Conservation (phyloP, 2,888 invertebrate species). For the Ennomos erosarius region DNA sequence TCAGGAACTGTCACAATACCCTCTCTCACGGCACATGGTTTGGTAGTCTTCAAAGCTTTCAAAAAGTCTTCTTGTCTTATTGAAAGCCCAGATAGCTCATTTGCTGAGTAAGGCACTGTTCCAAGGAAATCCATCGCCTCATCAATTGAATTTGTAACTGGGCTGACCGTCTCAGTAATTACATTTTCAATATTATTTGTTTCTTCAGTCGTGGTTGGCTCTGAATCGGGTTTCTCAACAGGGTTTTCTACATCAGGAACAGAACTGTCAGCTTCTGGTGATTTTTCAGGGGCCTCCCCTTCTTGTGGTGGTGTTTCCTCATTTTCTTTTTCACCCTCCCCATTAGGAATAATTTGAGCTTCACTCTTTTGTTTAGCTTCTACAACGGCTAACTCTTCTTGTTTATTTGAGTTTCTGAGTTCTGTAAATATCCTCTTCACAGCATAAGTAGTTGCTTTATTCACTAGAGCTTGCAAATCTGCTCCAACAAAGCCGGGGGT, state of each 20-base stretch:
- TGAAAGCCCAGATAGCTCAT: slow-evolving; percentile 87
- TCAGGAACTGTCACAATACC: slow-evolving; percentile 99
- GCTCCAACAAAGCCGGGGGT: slow-evolving; percentile 99
- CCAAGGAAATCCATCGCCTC: slow-evolving; percentile 88
- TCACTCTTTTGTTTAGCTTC: slow-evolving; percentile 48
- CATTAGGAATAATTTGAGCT: slow-evolving; percentile 65
- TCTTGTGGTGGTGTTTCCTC: slow-evolving; percentile 32
- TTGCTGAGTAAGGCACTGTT: slow-evolving; percentile 86
- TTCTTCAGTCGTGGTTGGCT: slow-evolving; percentile 40
- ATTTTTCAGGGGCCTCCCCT: slow-evolving; percentile 49
- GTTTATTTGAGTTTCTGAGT: slow-evolving; percentile 54
- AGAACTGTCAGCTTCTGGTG: slow-evolving; percentile 41
- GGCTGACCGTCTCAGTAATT: slow-evolving; percentile 38
- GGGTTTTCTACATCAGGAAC: slow-evolving; percentile 47
- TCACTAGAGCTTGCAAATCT: slow-evolving; percentile 93
- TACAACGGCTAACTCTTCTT: slow-evolving; percentile 33
- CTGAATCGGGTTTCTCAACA: slow-evolving; percentile 42
- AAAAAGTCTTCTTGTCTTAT: slow-evolving; percentile 92
- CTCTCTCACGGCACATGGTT: slow-evolving; percentile 97
- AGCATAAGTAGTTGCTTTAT: slow-evolving; percentile 95
- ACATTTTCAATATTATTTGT: slow-evolving; percentile 42
- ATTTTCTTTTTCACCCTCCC: slow-evolving; percentile 66
- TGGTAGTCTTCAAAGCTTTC: slow-evolving; percentile 91
- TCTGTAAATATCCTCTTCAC: slow-evolving; percentile 87
- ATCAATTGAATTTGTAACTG: slow-evolving; percentile 57